phyloP scores from a whole-genome alignment of 1,140 invertebrate species.

The Pseudomyrmex flavicornis region DNA sequence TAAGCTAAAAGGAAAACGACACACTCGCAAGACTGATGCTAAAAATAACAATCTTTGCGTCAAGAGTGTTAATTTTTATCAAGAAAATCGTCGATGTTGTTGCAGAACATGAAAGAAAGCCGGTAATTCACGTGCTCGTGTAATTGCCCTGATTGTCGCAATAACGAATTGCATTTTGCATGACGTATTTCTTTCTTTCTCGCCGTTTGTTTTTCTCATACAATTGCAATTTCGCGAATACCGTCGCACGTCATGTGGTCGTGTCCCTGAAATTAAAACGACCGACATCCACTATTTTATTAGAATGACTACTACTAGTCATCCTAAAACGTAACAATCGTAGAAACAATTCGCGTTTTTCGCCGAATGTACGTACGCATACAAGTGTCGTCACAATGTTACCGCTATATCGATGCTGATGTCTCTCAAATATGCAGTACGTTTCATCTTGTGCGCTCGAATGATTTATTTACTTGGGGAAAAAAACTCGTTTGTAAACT shows the following conservation, averaged over 20 bases:
- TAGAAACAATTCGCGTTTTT: neutral
- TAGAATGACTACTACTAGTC: neutral
- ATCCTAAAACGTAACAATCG: conserved; percentile 16
- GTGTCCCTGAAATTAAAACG: conserved; percentile 25
- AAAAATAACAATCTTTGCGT: conserved; percentile 21
- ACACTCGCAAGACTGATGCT: neutral
- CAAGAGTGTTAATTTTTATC: neutral
- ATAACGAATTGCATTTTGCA: conserved; percentile 37
- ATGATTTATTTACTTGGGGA: neutral
- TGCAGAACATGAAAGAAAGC: neutral
- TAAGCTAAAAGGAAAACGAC: neutral
- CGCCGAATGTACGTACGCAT: neutral
- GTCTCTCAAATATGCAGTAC: too few species aligned
- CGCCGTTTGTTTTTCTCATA: conserved; percentile 15
- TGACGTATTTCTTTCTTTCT: too few species aligned
- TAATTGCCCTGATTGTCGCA: conserved; percentile 45
- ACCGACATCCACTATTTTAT: neutral
- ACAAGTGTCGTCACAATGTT: neutral
- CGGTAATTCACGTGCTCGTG: conserved; percentile 7
- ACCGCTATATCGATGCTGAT: too few species aligned
- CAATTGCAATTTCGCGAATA: neutral
- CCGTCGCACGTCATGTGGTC: conserved; percentile 2
- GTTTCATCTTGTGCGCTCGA: neutral
- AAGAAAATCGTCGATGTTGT: too few species aligned
- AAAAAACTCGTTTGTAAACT: neutral